A percentile compares a stretch with the other conserved stretches of the same genome.
Conservation (phyloP, 2,888 invertebrate genomes). For the Pteria penguin region DNA sequence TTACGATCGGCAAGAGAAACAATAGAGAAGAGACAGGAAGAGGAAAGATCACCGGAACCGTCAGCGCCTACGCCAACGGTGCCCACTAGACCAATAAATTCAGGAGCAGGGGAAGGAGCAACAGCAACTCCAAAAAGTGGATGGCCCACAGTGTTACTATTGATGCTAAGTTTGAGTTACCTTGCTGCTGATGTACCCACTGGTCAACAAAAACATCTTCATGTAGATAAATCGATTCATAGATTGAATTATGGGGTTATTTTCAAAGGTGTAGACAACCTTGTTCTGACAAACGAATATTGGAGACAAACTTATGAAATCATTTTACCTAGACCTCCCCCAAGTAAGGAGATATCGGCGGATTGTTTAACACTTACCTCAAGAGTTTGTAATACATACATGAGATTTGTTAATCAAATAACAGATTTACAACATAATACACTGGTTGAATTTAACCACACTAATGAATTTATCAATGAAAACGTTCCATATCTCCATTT, state of each 20-base stretch:
- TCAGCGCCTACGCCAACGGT: too few relatives aligned
- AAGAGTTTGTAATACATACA: not conserved
- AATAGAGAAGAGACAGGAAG: too few relatives aligned
- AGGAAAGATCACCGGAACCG: too few relatives aligned
- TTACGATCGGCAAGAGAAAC: too few relatives aligned
- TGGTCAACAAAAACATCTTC: too few relatives aligned
- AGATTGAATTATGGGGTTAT: constrained; percentile 25
- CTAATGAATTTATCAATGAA: not conserved
- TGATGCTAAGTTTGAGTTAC: too few relatives aligned
- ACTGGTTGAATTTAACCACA: not conserved
- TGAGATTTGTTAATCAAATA: not conserved
- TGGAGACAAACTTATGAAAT: constrained; percentile 8
- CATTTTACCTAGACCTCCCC: not conserved
- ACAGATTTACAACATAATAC: not conserved
- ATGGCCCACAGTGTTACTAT: too few relatives aligned
- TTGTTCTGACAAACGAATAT: constrained; percentile 17
- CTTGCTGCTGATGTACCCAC: too few relatives aligned
- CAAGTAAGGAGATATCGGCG: not conserved
- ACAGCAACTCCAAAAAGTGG: too few relatives aligned
- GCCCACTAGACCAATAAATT: too few relatives aligned
- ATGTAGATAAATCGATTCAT: too few relatives aligned
- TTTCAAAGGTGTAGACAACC: constrained; percentile 7
- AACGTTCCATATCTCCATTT: not conserved
- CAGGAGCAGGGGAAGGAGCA: too few relatives aligned
- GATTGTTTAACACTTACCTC: not conserved